Conservation (phyloP, 2,113 vertebrate genomes). For the Ochotona princeps region DNA sequence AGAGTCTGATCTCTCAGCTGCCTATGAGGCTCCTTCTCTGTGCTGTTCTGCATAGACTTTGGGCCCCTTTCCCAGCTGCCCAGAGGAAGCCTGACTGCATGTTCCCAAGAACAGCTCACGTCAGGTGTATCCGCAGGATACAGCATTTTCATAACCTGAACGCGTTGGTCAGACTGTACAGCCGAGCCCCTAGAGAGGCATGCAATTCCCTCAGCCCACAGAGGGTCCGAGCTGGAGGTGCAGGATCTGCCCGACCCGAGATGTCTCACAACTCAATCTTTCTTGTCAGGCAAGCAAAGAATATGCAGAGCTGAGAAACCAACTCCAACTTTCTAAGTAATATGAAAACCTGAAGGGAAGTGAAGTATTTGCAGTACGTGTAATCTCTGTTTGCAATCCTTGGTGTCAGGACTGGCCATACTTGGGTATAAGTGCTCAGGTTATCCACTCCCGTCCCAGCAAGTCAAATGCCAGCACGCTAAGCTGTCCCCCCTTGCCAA, state of each 20-base stretch:
- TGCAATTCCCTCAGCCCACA: background rate
- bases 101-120: constrained; percentile 52
- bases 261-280: background rate
- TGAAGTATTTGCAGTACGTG: background rate
- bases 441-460: background rate
- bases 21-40: constrained; percentile 57
- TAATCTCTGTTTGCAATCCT: background rate
- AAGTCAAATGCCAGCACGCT: constrained; percentile 5
- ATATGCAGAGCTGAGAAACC: background rate
- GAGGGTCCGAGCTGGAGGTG: background rate
- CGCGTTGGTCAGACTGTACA: background rate
- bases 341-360: background rate
- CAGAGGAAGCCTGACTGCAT: constrained; percentile 73
- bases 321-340: constrained; percentile 1
- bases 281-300: constrained; percentile 33
- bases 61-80: constrained; percentile 74
- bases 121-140: constrained; percentile 67
- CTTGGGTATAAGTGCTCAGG: background rate
- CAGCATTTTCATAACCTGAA: constrained; percentile 68
- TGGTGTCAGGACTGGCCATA: background rate
- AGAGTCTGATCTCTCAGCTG: constrained; percentile 34
- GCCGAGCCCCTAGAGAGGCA: too few species aligned
- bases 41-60: constrained; percentile 61
- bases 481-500: background rate
- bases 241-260: background rate